Percentiles rank a stretch among this genome's conserved stretches.
These are phyloP conservation scores for Plusia festucae DNA, from an alignment of 2,888 invertebrate genomes.

Conservation along the genomic window DNA sequence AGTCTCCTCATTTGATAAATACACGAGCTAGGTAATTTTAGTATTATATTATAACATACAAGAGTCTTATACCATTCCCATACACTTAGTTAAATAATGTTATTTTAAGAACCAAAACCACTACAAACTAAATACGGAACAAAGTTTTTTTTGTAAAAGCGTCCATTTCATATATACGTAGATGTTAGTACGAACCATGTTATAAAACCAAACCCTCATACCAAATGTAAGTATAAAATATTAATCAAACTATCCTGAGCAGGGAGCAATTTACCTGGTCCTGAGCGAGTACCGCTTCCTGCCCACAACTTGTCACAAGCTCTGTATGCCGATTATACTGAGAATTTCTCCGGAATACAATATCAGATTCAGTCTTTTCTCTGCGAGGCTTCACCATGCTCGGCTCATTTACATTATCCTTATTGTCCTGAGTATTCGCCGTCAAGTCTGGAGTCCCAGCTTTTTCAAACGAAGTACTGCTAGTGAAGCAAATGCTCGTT, in stretches of 20 bases:
- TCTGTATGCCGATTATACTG: slow-evolving; percentile 84
- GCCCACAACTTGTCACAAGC: slow-evolving; percentile 81
- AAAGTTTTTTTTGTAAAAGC: slow-evolving; percentile 69
- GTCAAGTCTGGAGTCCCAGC: slow-evolving; percentile 81
- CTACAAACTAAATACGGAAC: slow-evolving; percentile 65
- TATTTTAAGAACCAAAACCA: slow-evolving; percentile 72
- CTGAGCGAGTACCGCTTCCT: slow-evolving; percentile 89
- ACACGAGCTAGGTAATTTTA: slow-evolving; percentile 28
- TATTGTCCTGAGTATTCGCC: slow-evolving; percentile 76
- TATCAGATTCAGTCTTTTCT: slow-evolving; percentile 97
- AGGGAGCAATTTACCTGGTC: slow-evolving; percentile 86
- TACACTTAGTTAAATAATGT: slow-evolving; percentile 60
- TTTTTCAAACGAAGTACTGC: slow-evolving; percentile 77
- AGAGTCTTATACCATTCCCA: slow-evolving; percentile 72
- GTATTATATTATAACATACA: slow-evolving; percentile 47
- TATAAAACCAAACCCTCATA: slow-evolving; percentile 84
- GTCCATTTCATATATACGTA: slow-evolving; percentile 64
- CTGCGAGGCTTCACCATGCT: slow-evolving; percentile 91
- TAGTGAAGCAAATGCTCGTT: slow-evolving; percentile 80
- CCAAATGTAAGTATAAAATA: slow-evolving; percentile 81
- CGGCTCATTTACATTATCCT: slow-evolving; percentile 69
- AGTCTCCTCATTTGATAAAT: slow-evolving; percentile 22
- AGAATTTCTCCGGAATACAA: slow-evolving; percentile 91
- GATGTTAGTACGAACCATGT: slow-evolving; percentile 79
- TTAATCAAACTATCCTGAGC: slow-evolving; percentile 85